Base-by-base conservation (phyloP, 2,888 invertebrate genomes). In the Stenolophus ochropezus region DNA sequence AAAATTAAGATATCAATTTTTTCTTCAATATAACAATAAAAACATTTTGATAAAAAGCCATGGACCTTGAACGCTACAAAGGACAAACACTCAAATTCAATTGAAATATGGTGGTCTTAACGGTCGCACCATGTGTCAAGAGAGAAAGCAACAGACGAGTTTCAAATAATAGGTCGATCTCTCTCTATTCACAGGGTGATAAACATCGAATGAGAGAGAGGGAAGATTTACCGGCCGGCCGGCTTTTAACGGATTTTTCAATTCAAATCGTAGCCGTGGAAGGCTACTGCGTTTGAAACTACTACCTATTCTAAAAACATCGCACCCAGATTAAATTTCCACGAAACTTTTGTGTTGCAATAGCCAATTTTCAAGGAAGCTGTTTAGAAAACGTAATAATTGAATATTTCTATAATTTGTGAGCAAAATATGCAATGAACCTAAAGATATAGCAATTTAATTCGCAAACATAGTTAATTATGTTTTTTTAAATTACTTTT, bases 171-270 rank as follows among this genome's bases (percentile, higher is more conserved):
- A 69, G 65, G 79, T 79, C 69, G 53, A 47, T 25, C 79, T 79
- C 53, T 53, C 51, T 79, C 79, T 79, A 27, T 65, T 25, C 53
- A 71, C 65, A 69, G 71, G 53, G n/a, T 51, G 69, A 73, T 71
- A 51, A 69, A 14, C 77, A 27, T 49, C 51, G 16, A 47, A 14
- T n/a, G 27, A 51, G 14, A 71, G 53, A 79, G 69, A 79, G 51
- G 14, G 71, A 58, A 11, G 58, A 79, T 65, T 56, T 61, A 79
- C 49, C 51, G 25, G 71, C 79, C 79, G 79, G 79, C 79, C 78
- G 78, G 78, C 65, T 78, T 78, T 71, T 71, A 79, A 79, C 53
- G 71, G 71, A 69, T 79, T 79, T 77, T 71, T 79, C 71, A 79
- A 79, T 71, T 79, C 79, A 79, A 79, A 69, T 65, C 53, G 71